Base-by-base conservation (phyloP, 2,888 invertebrate genomes). In the Linnaemya vulpina region DNA sequence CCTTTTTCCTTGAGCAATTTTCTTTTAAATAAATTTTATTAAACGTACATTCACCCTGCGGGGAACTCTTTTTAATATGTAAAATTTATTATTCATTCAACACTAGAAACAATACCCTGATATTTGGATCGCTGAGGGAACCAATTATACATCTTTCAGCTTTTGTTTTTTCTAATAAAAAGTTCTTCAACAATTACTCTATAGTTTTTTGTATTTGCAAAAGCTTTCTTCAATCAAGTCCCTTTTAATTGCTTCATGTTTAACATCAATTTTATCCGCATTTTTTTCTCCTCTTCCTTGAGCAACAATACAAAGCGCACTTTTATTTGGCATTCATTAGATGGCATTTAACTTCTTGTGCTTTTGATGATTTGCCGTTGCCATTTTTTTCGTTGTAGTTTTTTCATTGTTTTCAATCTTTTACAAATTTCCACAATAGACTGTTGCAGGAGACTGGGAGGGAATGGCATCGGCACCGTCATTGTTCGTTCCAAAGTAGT, bases 301-400 rank as follows among this genome's bases (percentile, higher is more conserved):
- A 62, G 55, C 35, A 73, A 84, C 81, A 84, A 78, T 74, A 63
- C 68, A 76, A 76, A 76, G 76, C 51, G 65, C 20, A 70, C 63
- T 75, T 77, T 78, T 81, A 81, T 78, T 78, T 78, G 68, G 77
- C 81, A 78, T 84, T 84, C 84, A 84, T 84, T 84, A 81, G 81
- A 81, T 77, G 81, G 70, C 77, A 84, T 84, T 84, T 81, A 84
- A 84, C 81, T 84, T 84, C 68, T 84, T 81, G 81, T 74, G 60
- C 70, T 76, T 71, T 68, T 73, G 65, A 55, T 67, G 35, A 58
- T 65, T 46, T 58, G n/a, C 22, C 35, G 51, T 68, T 74, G 78
- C 65, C 22, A 46, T 53, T 81, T 74, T 49, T 65, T 25, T n/a
- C 25, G 1, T 1, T 30, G 38, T 55, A 51, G 51, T 46, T 55